A percentile compares a stretch with the other conserved stretches of the same genome.
Conservation (phyloP, 2,797 vertebrate species). For the Rhincodon typus region DNA sequence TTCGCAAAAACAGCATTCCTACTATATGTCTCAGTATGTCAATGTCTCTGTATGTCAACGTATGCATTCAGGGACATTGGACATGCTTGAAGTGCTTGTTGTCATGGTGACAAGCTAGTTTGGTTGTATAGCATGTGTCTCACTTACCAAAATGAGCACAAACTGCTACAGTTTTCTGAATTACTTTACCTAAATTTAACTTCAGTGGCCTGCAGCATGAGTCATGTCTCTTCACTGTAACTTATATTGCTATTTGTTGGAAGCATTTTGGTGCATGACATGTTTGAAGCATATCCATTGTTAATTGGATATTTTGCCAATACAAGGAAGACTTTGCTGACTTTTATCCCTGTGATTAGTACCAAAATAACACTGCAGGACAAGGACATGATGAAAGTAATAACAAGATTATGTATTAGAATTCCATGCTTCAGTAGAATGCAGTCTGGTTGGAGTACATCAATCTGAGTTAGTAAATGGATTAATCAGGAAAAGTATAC, state of each 20-base stretch:
- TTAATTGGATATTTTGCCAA: background rate
- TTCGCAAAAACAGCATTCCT: background rate
- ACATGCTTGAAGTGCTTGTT: background rate
- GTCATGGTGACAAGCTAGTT: slow-evolving; percentile 3
- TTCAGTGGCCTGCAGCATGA: background rate
- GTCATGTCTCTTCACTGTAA: background rate
- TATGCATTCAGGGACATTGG: background rate
- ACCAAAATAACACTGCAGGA: background rate
- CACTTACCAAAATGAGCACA: background rate
- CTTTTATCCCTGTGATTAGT: background rate
- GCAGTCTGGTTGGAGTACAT: background rate
- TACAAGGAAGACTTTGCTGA: background rate
- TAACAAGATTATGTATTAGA: background rate
- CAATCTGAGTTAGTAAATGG: background rate
- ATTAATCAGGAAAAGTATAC: background rate
- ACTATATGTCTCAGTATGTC: too few species aligned
- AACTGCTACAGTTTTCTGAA: background rate
- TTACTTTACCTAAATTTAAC: slow-evolving; percentile 3
- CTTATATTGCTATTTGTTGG: background rate
- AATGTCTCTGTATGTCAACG: background rate
- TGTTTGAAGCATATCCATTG: background rate
- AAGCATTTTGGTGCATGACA: background rate
- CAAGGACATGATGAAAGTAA: background rate
- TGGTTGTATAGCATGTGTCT: background rate
- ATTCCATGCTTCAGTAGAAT: background rate